Evolutionary conservation across 2,888 invertebrate species (phyloP), one percentile per base, ranked within the genome.

Genomic region (Chrysodeixis includens): DNA sequence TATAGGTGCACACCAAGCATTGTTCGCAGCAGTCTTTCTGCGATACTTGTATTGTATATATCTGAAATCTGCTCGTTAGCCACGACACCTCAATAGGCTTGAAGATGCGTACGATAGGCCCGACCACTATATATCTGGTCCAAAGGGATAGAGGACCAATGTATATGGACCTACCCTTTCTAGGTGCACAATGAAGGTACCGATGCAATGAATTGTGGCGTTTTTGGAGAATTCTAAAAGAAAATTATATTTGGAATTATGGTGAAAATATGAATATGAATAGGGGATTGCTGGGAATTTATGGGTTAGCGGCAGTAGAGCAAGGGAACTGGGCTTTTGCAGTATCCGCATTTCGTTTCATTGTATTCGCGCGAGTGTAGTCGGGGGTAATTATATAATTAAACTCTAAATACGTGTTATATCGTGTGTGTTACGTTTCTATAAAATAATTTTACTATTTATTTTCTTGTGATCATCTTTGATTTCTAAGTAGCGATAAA

Each of bases 11-110:
- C 10, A 40, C 49, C 40, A 32, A 49, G 35, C 32, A 54, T 53
- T 32, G 56, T 61, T 56, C 14, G 12, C 1, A 40, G 55, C 66
- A 9, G 20, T 32, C 53, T 62, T 57, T 51, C 52, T 51, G n/a
- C 16, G 40, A 62, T 67, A 46, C 71, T 72, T 75, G 82, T 69
- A 78, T 78, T 74, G 56, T 75, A 76, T 77, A 71, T 91, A 92
- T 92, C 92, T 83, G 20, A 61, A 76, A 91, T 91, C 92, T 71
- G 76, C 88, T 92, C 89, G 91, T 91, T 91, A 90, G 83, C 71
- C 71, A 71, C 81, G 92, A 91, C 92, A 91, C 91, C 89, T 92
- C 90, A 90, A 92, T 91, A 81, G 79, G 76, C 66, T 59, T 22
- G 69, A 63, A 71, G 79, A 81, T 76, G 73, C 63, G 53, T 20